phyloP scores from a whole-genome alignment of 2,797 vertebrate species.

The Syndactyla subalaris region DNA sequence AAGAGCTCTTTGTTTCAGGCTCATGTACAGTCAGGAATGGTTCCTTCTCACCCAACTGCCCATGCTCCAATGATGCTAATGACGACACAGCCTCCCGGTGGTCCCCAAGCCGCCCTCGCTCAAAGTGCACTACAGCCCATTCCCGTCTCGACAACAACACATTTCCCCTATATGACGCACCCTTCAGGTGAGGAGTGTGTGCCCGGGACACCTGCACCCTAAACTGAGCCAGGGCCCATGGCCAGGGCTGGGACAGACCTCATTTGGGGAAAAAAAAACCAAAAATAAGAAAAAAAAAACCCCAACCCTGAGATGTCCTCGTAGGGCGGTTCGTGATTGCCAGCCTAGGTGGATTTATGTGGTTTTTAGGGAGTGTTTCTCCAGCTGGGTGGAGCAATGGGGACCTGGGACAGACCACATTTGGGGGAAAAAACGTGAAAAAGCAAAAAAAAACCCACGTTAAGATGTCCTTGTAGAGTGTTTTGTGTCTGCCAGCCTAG shows the following conservation, averaged over 20 bases:
- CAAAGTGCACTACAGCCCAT: conserved; percentile 96
- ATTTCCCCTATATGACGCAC: conserved; percentile 98
- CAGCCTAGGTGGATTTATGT: neutral
- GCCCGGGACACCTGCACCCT: conserved; percentile 75
- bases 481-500: too few relatives aligned
- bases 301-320: neutral
- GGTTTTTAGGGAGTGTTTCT: neutral
- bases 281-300: too few relatives aligned
- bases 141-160: conserved; percentile 97
- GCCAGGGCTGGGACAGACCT: neutral
- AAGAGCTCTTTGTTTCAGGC: conserved; percentile 88
- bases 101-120: conserved; percentile 90
- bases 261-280: neutral
- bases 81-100: conserved; percentile 94
- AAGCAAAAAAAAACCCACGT: too few relatives aligned
- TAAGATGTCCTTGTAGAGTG: too few relatives aligned
- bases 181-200: conserved; percentile 91
- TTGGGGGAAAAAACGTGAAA: too few relatives aligned
- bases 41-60: conserved; percentile 90
- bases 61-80: conserved; percentile 98
- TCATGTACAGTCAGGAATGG: conserved; percentile 98
- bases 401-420: neutral
- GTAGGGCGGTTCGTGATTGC: neutral
- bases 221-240: conserved; percentile 33
- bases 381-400: neutral